phyloP scores from a whole-genome alignment of 1,140 invertebrate genomes.

The Tetramorium parvispinum region DNA sequence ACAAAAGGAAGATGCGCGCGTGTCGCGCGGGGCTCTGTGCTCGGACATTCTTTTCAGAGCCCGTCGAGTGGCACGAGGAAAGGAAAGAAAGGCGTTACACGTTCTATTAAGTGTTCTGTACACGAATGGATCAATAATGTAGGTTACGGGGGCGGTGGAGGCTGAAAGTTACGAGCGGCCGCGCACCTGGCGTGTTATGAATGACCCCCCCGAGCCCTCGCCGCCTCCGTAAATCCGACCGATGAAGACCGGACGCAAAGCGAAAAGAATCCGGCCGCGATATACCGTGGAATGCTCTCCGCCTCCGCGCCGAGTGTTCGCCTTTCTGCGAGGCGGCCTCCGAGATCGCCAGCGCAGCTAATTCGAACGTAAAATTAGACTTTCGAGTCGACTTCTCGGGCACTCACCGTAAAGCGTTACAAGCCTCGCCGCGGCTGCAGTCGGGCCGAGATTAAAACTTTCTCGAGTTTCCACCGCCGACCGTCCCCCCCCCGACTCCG shows the following conservation, averaged over 20 bases:
- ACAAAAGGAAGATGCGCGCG: conserved; percentile 22
- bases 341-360: conserved; percentile 40
- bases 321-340: not conserved
- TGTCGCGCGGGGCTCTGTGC: not conserved
- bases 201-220: conserved; percentile 22
- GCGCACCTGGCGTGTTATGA: conserved; percentile 63
- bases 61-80: not conserved
- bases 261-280: conserved; percentile 39
- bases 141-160: conserved; percentile 36
- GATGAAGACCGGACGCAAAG: conserved; percentile 32
- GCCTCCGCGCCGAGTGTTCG: not conserved
- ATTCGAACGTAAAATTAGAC: conserved; percentile 70
- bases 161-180: conserved; percentile 36
- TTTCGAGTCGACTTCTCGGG: conserved; percentile 65
- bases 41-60: not conserved
- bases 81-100: conserved; percentile 17
- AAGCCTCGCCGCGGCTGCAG: conserved; percentile 59
- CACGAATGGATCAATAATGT: conserved; percentile 59
- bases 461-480: conserved; percentile 46
- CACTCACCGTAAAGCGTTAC: conserved; percentile 63
- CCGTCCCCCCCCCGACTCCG: not conserved
- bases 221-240: conserved; percentile 52
- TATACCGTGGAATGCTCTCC: not conserved
- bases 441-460: conserved; percentile 71
- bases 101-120: conserved; percentile 24